Conservation (phyloP, 2,888 invertebrate genomes). For the Petrolisthes cinctipes region DNA sequence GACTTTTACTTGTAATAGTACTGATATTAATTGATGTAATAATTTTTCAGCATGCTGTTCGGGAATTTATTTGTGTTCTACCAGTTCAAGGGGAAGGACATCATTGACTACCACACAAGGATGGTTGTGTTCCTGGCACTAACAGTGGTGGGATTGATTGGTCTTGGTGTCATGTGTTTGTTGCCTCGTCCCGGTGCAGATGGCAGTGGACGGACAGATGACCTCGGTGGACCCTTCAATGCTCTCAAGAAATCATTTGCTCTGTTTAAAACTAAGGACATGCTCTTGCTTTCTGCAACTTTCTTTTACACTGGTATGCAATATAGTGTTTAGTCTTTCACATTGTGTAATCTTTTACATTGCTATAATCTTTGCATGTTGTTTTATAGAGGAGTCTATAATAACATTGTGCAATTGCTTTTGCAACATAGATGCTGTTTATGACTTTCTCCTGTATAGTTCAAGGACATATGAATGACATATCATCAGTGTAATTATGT, state of each 20-base stretch:
- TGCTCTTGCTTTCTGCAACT: constrained; percentile 85
- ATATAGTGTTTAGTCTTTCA: neutral
- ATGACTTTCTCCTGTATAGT: too few species aligned
- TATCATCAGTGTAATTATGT: too few species aligned
- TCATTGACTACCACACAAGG: constrained; percentile 80
- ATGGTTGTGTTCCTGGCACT: constrained; percentile 86
- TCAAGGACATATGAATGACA: too few species aligned
- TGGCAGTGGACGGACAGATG: constrained; percentile 52
- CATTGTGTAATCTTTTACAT: neutral
- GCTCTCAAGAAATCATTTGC: constrained; percentile 82
- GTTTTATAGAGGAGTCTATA: too few species aligned
- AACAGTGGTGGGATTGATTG: constrained; percentile 70
- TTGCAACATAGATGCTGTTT: too few species aligned
- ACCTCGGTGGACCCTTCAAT: constrained; percentile 68
- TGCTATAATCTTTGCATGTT: too few species aligned
- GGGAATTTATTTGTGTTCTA: constrained; percentile 96
- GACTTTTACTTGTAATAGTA: neutral
- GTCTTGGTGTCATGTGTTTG: constrained; percentile 64
- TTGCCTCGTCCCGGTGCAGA: constrained; percentile 60
- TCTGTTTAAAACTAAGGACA: constrained; percentile 84
- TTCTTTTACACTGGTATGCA: constrained; percentile 89
- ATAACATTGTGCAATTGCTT: too few species aligned
- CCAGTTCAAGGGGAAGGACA: constrained; percentile 84
- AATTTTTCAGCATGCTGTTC: constrained; percentile 82
- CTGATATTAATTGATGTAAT: constrained; percentile 22